phyloP scores from a whole-genome alignment of 2,113 vertebrate species.

The Poeciliopsis retropinna region DNA sequence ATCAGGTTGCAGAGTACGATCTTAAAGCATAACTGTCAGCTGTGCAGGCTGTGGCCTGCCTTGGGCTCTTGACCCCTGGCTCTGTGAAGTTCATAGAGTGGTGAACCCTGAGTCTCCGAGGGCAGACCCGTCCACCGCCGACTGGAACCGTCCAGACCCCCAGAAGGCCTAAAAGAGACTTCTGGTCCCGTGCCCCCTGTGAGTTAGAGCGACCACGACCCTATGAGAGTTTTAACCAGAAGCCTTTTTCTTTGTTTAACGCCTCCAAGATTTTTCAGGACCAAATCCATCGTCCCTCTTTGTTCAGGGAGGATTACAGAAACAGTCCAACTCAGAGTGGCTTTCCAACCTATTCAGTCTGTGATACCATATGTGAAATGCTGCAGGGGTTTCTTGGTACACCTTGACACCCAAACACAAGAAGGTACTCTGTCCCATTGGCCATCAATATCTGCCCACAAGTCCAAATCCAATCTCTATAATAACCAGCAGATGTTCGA shows the following conservation, averaged over 20 bases:
- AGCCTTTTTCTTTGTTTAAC: conserved; percentile 16
- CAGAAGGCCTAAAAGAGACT: conserved; percentile 34
- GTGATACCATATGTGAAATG: too few species aligned
- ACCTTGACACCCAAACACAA: too few species aligned
- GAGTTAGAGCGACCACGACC: conserved; percentile 28
- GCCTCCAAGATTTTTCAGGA: background rate
- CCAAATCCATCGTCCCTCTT: background rate
- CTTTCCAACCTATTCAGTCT: too few species aligned
- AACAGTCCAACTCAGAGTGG: background rate
- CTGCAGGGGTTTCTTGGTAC: too few species aligned
- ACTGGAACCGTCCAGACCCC: conserved; percentile 41
- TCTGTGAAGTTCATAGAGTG: conserved; percentile 57
- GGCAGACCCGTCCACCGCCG: conserved; percentile 44
- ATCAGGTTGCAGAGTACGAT: conserved; percentile 68
- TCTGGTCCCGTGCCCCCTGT: conserved; percentile 21
- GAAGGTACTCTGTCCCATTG: too few species aligned
- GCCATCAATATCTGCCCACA: too few species aligned
- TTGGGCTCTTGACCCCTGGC: conserved; percentile 63
- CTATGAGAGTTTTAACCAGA: conserved; percentile 4
- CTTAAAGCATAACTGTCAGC: conserved; percentile 65
- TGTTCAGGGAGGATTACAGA: background rate
- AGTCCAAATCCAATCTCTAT: too few species aligned
- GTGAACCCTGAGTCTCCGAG: conserved; percentile 57
- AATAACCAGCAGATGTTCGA: too few species aligned
- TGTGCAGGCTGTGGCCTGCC: conserved; percentile 51